These are phyloP conservation scores for Narcine bancroftii DNA, from an alignment of 2,113 vertebrate species.

Conservation along the genomic window DNA sequence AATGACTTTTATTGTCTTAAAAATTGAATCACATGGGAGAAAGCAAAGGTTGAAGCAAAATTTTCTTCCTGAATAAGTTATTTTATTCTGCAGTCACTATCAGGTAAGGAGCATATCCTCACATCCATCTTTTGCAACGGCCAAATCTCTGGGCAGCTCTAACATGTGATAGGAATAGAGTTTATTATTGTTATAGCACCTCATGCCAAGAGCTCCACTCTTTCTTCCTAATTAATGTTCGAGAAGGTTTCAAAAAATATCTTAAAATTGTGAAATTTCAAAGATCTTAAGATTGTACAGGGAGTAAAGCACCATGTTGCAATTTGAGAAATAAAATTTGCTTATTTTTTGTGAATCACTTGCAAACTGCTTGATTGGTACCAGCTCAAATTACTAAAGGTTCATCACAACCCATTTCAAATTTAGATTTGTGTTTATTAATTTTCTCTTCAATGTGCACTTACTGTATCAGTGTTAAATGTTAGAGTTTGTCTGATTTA, in stretches of 20 bases:
- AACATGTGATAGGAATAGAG: background rate
- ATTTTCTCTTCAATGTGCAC: background rate
- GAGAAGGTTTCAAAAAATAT: too few relatives aligned
- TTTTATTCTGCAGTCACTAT: background rate
- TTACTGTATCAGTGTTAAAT: background rate
- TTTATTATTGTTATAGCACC: too few relatives aligned
- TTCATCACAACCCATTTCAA: background rate
- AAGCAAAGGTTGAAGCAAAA: background rate
- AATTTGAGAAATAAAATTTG: background rate
- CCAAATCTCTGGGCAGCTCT: background rate
- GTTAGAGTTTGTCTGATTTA: background rate
- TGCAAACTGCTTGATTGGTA: background rate
- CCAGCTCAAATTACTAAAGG: background rate
- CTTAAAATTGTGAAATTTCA: too few relatives aligned
- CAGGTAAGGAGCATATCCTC: background rate
- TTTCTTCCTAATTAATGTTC: background rate
- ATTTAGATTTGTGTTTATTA: background rate
- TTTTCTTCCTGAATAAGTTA: background rate
- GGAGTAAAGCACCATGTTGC: background rate
- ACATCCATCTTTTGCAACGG: background rate
- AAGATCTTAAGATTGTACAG: background rate
- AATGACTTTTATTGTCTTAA: constrained; percentile 14
- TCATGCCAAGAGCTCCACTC: background rate
- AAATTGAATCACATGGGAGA: background rate
- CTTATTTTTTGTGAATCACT: background rate